Base-by-base conservation (phyloP, 2,888 invertebrate genomes). In the Eupelmus urozonus region DNA sequence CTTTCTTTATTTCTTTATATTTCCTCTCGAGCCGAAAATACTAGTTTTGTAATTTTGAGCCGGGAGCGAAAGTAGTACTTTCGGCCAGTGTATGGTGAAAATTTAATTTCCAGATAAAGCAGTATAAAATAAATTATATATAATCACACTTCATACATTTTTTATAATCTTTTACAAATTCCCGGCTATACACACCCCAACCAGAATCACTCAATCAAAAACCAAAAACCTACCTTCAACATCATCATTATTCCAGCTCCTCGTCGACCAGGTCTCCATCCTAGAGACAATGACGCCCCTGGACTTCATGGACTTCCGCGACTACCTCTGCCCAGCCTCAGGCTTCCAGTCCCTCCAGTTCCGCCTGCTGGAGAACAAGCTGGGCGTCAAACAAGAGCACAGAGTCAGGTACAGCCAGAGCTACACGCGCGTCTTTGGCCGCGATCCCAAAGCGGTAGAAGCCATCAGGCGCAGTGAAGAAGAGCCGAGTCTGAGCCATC, bases 281-380 rank as follows among this genome's bases (percentile, higher is more conserved):
- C 90, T 99, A 83, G 99, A 99, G 90, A 99, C 99, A 0, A 99
- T 99, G 99, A 98, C 98, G 0, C 98, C 99, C 0, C 90, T 98
- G 78, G 99, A 99, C 90, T 99, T 99, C 87, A 96, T 99, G 95
- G 98, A 98, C 86, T 99, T 99, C 90, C 93, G 99, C 63, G 93
- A 95, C 82, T 97, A 97, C 87, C 91, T 99, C 49, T 95, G 96
- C 13, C 97, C 99, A 0, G 98, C 99, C 0, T 99, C 99, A 0
- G 99, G 99, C 0, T 99, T 99, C 89, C 99, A 99, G 89, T 98
- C 98, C 85, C 90, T 98, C 49, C 97, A 99, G 90, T 99, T 99
- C 90, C 94, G 99, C 18, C 91, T 99, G 23, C 91, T 99, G 74
- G 99, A 99, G 91, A 99, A 99, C 88, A 99, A 98, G 91, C 87